Base-by-base conservation (phyloP, 1,140 invertebrate species). In the Venturia canescens region DNA sequence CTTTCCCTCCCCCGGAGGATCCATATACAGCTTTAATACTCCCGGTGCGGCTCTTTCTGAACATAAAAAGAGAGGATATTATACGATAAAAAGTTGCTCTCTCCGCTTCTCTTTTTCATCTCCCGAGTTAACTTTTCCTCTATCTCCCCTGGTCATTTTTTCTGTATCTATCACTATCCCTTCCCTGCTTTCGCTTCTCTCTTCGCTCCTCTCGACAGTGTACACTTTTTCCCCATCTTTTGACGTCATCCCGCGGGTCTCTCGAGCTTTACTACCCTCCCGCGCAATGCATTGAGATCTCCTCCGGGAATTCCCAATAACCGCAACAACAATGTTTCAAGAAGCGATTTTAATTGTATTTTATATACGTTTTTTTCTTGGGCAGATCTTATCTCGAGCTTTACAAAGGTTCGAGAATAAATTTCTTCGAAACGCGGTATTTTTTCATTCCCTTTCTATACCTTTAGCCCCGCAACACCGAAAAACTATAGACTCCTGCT, bases 21-120 rank as follows among this genome's bases (percentile, higher is more conserved):
- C 50, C 72, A 60, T 77, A 57, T 77, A 77, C 75, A 77, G 75
- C 75, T 63, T 77, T 77, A 77, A 77, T 66, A 77, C 75, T 77
- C 75, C 74, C 74, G 4, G 6, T 76, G 74, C 74, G 74, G n/a
- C 74, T 60, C 53, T 76, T 60, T 76, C 29, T 16, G 74, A 76
- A 76, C 53, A 53, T 63, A 76, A 76, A 76, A 69, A 69, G 66
- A n/a, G 66, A 69, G 66, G 26, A 76, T 76, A 63, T 60, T 76
- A 76, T 38, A 27, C 74, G 50, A 63, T 63, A 76, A 57, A 76
- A 76, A 76, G 26, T 53, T 75, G 5, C 18, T 18, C 18, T 18
- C 71, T 75, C 34, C 50, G 53, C 27, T 74, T 53, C 60, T 63
- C 26, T 60, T 63, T 76, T 76, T 76, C 74, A 76, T 75, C 48